Evolutionary conservation across 2,888 invertebrate species (phyloP).

Genomic region (Ichneumoninae sp.): DNA sequence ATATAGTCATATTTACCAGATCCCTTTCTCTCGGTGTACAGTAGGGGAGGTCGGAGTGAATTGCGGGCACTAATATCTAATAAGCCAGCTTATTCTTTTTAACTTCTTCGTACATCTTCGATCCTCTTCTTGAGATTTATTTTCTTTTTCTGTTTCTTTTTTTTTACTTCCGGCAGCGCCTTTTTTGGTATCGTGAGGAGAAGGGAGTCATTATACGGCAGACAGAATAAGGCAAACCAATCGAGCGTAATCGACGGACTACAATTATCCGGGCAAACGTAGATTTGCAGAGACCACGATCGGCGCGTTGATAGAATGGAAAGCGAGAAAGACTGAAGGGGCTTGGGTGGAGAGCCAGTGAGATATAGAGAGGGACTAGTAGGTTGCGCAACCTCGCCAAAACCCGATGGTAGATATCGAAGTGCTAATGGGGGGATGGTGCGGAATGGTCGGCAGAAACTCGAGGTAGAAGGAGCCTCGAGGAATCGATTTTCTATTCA

Average conservation of each 20-base stretch:
- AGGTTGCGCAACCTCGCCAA: constrained; percentile 64
- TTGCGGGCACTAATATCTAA: background rate
- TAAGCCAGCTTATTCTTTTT: constrained; percentile 4
- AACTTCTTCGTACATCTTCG: background rate
- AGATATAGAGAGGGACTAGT: constrained; percentile 28
- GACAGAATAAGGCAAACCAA: constrained; percentile 59
- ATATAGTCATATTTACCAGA: too few relatives aligned
- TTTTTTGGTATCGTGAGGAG: background rate
- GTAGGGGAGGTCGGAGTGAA: background rate
- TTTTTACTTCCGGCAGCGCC: background rate
- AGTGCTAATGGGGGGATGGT: constrained; percentile 63
- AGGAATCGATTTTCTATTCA: constrained; percentile 67
- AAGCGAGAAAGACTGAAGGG: constrained; percentile 49
- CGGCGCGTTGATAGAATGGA: constrained; percentile 51
- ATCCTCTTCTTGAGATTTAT: background rate
- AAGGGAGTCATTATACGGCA: constrained; percentile 37
- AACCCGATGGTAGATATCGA: constrained; percentile 66
- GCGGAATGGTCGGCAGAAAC: constrained; percentile 50
- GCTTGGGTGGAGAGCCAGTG: constrained; percentile 10
- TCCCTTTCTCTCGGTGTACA: too few relatives aligned
- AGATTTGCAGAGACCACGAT: constrained; percentile 63
- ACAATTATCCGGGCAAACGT: constrained; percentile 64
- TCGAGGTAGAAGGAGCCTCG: constrained; percentile 60
- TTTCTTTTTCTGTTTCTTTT: background rate
- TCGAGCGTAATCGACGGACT: constrained; percentile 58